Base-by-base conservation (phyloP, 2,888 invertebrate genomes). In the Salpingus planirostris region DNA sequence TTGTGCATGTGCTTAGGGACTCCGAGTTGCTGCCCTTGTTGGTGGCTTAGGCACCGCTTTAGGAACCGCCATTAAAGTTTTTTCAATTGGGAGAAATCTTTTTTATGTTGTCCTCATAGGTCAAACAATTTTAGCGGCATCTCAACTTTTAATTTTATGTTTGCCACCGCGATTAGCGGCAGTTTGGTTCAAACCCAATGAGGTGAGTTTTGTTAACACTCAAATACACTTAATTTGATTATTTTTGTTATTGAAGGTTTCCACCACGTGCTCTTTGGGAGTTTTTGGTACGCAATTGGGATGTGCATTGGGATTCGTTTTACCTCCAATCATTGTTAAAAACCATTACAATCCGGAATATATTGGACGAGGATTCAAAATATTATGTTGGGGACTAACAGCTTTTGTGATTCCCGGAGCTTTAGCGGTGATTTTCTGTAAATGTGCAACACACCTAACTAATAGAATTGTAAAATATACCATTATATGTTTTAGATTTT, bases 131-230 rank as follows among this genome's bases (percentile, higher is more conserved):
- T 80, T 83, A 37, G 84, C 84, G 1, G 54, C 80, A n/a, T 85
- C 92, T 13, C 92, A 95, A 67, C 81, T 91, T 11, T 95, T 91
- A 67, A 81, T 95, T 33, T 69, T 96, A 22, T 89, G 89, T 46
- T 75, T 96, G 31, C 96, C 96, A 0, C 85, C 96, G 1, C 69
- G 82, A 29, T 67, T 96, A 44, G 95, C 96, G 0, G 92, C 96
- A 0, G 88, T 92, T 21, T 97, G 96, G 96, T 97, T 97, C 60
- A 92, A 93, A 2, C 82, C 89, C 0, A 80, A 88, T 54, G 88
- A 95, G 68, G 92, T 95, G 13, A 90, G 90, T 33, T 24, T n/a
- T 22, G 8, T 8, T 18, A n/a, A n/a, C n/a, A n/a, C n/a, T n/a
- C n/a, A n/a, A n/a, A n/a, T n/a, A n/a, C n/a, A n/a, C n/a, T n/a